Base-by-base conservation (phyloP, 2,888 invertebrate species). In the Nephrotoma appendiculata region DNA sequence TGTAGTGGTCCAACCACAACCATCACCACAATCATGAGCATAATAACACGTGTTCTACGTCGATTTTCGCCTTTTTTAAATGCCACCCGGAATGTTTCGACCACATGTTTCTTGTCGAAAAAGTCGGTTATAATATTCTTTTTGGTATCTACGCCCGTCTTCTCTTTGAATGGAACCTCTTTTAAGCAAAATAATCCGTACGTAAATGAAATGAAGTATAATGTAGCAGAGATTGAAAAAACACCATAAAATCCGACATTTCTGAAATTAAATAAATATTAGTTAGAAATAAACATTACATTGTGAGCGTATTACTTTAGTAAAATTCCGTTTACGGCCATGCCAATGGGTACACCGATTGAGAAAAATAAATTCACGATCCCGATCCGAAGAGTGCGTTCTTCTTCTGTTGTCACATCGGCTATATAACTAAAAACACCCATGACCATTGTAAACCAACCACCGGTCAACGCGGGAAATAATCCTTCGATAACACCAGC, bases 371-470 rank as follows among this genome's bases (percentile, higher is more conserved):
- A 94, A 92, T 98, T 98, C 88, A 97, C 95, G 86, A 98, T 95
- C 42, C 97, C 97, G 89, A 98, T 96, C 88, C 98, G 92, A 85
- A 96, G 92, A 41, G 98, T 98, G 89, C 97, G 94, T 89, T 95
- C 95, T 90, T 97, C 95, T 88, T 96, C 94, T 2, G 95, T 95
- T 3, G 97, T 97, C 15, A 97, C 95, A 90, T 98, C 97, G 1
- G 95, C 96, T 87, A 98, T 95, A 90, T 97, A 98, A 91, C 96
- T 96, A 92, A 98, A 96, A 88, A 97, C 95, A 31, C 96, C 96
- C 96, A 97, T 96, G 89, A 97, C 95, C 96, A 96, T 96, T 44
- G 96, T 96, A 90, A 96, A 96, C 96, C 96, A 96, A 7, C 96
- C 96, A 9, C 96, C 96, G 0, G 96, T 96, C 6, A 96, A 89